phyloP scores from a whole-genome alignment of 2,888 invertebrate genomes.

The Taphrorychus bicolor region DNA sequence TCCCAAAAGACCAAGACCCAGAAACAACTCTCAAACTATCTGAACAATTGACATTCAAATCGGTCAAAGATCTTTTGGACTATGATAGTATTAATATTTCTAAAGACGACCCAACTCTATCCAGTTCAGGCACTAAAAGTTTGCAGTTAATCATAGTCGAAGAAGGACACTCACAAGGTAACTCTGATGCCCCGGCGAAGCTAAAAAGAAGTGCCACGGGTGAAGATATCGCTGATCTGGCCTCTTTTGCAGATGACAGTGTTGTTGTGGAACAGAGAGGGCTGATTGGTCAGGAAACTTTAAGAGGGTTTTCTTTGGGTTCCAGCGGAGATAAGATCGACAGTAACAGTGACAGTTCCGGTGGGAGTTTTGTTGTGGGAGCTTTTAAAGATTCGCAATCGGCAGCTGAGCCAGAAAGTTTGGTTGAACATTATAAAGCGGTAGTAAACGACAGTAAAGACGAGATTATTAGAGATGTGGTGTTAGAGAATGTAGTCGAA shows the following conservation, averaged over 20 bases:
- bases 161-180: not conserved
- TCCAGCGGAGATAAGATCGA: not conserved
- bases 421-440: too few relatives aligned
- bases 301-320: not conserved
- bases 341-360: not conserved
- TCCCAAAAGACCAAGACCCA: not conserved
- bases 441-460: too few relatives aligned
- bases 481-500: too few relatives aligned
- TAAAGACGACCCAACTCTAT: not conserved
- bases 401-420: too few relatives aligned
- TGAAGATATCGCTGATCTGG: slow-evolving; percentile 5
- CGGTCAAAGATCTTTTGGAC: slow-evolving; percentile 30
- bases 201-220: not conserved
- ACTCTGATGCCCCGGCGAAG: not conserved
- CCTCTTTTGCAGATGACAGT: not conserved
- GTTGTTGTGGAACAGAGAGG: not conserved
- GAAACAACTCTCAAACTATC: not conserved
- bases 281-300: not conserved
- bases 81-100: slow-evolving; percentile 6
- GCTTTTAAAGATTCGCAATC: too few relatives aligned
- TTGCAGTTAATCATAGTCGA: slow-evolving; percentile 13
- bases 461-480: too few relatives aligned
- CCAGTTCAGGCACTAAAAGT: slow-evolving; percentile 4
- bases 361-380: not conserved
- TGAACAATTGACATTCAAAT: slow-evolving; percentile 15